These are phyloP conservation scores for Mizuhopecten yessoensis DNA, from an alignment of 1,140 invertebrate genomes.

Conservation along the genomic window DNA sequence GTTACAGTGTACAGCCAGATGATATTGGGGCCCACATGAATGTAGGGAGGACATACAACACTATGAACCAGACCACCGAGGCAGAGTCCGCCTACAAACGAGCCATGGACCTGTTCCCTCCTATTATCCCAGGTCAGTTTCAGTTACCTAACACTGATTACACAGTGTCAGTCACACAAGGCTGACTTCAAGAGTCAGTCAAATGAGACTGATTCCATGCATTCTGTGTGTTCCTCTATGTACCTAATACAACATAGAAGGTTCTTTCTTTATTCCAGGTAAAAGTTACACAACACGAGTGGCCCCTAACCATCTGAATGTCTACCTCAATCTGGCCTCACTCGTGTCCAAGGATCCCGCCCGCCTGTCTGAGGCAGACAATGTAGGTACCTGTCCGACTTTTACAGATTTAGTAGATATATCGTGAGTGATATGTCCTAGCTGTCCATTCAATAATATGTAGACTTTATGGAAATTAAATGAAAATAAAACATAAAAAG, in stretches of 20 bases:
- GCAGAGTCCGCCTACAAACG: conserved; percentile 95
- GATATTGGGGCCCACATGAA: conserved; percentile 99
- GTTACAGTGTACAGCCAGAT: conserved; percentile 93
- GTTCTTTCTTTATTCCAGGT: conserved; percentile 90
- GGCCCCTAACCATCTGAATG: conserved; percentile 97
- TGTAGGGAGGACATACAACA: conserved; percentile 96
- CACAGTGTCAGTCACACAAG: no score
- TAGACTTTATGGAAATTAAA: no score
- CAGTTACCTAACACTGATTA: no score
- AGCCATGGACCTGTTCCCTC: conserved; percentile 94
- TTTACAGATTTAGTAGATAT: not conserved
- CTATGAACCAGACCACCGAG: conserved; percentile 94
- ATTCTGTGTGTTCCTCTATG: no score
- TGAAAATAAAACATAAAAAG: no score
- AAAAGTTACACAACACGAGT: conserved; percentile 97
- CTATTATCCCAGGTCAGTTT: conserved; percentile 79
- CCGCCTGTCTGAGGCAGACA: conserved; percentile 95
- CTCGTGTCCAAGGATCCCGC: conserved; percentile 96
- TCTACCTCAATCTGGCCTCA: conserved; percentile 97
- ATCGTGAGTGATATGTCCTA: not conserved
- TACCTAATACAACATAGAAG: no score
- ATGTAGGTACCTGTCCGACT: conserved; percentile 81
- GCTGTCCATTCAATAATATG: not conserved
- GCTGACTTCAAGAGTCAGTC: no score
- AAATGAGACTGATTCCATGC: no score